A percentile compares a stretch with the other conserved stretches of the same genome.
These are phyloP conservation scores for Oligia strigilis DNA, from an alignment of 2,888 invertebrate genomes.

Conservation along the genomic window DNA sequence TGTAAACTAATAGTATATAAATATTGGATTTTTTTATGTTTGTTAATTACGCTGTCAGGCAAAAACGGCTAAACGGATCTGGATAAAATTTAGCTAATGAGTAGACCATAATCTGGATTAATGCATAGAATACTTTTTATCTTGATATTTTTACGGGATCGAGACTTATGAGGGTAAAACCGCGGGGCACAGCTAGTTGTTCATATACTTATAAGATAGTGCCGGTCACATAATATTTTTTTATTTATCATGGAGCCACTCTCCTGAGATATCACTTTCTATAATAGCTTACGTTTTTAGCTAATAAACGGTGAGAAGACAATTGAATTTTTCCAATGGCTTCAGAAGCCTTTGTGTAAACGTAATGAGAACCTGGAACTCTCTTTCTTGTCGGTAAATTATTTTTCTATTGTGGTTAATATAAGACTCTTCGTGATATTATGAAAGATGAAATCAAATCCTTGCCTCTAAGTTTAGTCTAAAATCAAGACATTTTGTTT, in stretches of 20 bases:
- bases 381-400: not conserved
- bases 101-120: not conserved
- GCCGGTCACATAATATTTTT: not conserved
- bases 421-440: not conserved
- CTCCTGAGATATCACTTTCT: not conserved
- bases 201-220: not conserved
- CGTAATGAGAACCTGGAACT: slow-evolving; percentile 1
- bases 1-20: no score
- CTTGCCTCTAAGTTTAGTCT: not conserved
- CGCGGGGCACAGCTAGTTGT: not conserved
- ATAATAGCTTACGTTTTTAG: slow-evolving; percentile 9
- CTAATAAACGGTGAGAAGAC: slow-evolving; percentile 20
- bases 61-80: no score
- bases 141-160: not conserved
- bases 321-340: slow-evolving; percentile 11
- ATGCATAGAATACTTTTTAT: not conserved
- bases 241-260: not conserved
- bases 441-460: not conserved
- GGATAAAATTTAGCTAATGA: no score
- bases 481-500: not conserved
- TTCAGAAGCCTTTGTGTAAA: slow-evolving; percentile 22
- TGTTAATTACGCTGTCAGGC: no score
- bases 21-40: no score
- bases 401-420: not conserved
- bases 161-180: not conserved